Evolutionary conservation across 2,888 invertebrate genomes (phyloP), one percentile per base, ranked within the genome.

Genomic region (Chrysolina oricalcia): DNA sequence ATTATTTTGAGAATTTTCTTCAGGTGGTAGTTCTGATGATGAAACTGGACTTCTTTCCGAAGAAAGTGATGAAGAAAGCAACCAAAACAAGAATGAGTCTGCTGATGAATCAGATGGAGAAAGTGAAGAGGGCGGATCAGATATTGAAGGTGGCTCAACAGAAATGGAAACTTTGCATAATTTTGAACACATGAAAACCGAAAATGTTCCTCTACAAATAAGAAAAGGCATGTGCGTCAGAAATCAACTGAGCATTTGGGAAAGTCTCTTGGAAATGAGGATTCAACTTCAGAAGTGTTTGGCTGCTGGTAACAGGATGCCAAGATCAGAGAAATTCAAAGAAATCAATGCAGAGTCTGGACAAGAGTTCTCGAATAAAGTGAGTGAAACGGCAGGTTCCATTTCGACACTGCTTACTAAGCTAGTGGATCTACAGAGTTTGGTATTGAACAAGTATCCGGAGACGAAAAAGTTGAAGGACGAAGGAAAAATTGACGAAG

Each of bases 221-320:
- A 91, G 92, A 81, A 94, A 94, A 86, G 94, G 94, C 1, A 87
- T 78, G 19, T 92, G 93, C 84, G 93, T 95, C 0, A 90, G 92
- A 84, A 94, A 93, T 83, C 95, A 95, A 85, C 86, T 95, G 40
- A 89, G 91, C 50, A 85, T 97, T 1, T 98, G 97, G 96, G 98
- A 98, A 87, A 93, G 92, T 72, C 87, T 98, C 5, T 87, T 98
- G 27, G 97, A 98, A 89, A 91, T 94, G 86, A 91, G 98, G 80
- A 98, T 98, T 82, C 94, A 95, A 85, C 88, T 97, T 27, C 98
- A 98, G 87, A 95, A 97, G 87, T 92, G 94, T 83, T 87, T 97
- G 69, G 89, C 91, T 59, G 91, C 92, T 15, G 92, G 94, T 0
- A 98, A 98, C 87, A 93, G 93, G 86, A 90, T 98, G 88, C 97